A percentile compares a stretch with the other conserved stretches of the same genome.
These are phyloP conservation scores for Tarsius wallacei DNA, from an alignment of 2,797 vertebrate genomes.

Conservation along the genomic window DNA sequence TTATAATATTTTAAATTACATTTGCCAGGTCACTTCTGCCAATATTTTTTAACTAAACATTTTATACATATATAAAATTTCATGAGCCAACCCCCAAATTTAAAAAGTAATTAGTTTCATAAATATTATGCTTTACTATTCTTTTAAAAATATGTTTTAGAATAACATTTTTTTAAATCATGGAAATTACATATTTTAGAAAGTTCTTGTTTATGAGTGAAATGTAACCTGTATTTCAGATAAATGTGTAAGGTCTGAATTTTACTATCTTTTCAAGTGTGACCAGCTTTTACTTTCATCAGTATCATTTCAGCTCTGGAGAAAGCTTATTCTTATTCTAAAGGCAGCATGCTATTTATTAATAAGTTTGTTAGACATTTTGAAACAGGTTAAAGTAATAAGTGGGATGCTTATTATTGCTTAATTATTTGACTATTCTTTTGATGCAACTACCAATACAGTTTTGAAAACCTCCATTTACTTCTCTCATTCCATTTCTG, in stretches of 20 bases:
- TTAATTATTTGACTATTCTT: slow-evolving; percentile 71
- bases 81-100: background rate
- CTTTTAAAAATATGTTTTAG: background rate
- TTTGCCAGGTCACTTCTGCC: background rate
- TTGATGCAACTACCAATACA: background rate
- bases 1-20: background rate
- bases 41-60: background rate
- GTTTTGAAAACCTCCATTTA: slow-evolving; percentile 42
- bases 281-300: background rate
- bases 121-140: background rate
- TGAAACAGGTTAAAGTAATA: slow-evolving; percentile 61
- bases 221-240: background rate
- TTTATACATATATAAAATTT: too few relatives aligned
- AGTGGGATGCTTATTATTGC: background rate
- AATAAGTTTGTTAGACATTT: slow-evolving; percentile 40
- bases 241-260: background rate
- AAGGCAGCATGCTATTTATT: slow-evolving; percentile 41
- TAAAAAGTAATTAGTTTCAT: background rate
- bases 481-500: slow-evolving; percentile 27
- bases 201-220: background rate
- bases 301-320: background rate
- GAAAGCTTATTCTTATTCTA: slow-evolving; percentile 5
- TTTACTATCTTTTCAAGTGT: background rate
- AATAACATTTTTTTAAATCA: background rate
- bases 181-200: background rate